Evolutionary conservation across 2,113 vertebrate genomes (phyloP), one percentile per base, ranked within the genome.

Genomic region (Plotosus lineatus): DNA sequence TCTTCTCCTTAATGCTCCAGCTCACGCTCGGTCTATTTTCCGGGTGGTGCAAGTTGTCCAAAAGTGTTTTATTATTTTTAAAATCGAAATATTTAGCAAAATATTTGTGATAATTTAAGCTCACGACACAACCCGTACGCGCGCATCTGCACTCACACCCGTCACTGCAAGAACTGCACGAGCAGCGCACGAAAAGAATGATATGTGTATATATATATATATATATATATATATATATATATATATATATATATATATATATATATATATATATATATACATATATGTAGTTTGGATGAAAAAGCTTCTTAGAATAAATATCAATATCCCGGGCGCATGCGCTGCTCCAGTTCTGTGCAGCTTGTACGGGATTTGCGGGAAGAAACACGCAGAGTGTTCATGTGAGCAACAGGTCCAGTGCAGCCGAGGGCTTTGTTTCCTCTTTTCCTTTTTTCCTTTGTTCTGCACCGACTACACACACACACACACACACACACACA

Each of bases 371-470:
- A 58, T 46, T 7, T 31, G 33, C 33, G 23, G 6, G 4, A 58
- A 38, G 21, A 36, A 38, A 72, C 17, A 75, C 38, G 28, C 23
- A 75, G n/a, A 76, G 36, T 26, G 61, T 53, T 3, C 21, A 75
- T 63, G 79, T 31, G 89, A 90, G 92, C 93, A 94, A 94, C 93
- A 94, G 93, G 93, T 94, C 91, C 87, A 86, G 84, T 44, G 61
- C 63, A 46, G 60, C 87, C 84, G 81, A 88, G 82, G 83, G 92
- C 92, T 93, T 94, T 94, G 93, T 94, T 94, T 79, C 68, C 36
- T 81, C 51, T 84, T 89, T 90, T 66, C 69, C 38, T 81, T 53
- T 83, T 89, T 90, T 56, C 80, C 92, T 93, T 94, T 93, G 92
- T 93, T 92, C 91, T 79, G 80, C 69, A 79, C 51, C 51, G 44